Evolutionary conservation across 2,888 invertebrate genomes (phyloP).

Genomic region (Habroteleia sp.): DNA sequence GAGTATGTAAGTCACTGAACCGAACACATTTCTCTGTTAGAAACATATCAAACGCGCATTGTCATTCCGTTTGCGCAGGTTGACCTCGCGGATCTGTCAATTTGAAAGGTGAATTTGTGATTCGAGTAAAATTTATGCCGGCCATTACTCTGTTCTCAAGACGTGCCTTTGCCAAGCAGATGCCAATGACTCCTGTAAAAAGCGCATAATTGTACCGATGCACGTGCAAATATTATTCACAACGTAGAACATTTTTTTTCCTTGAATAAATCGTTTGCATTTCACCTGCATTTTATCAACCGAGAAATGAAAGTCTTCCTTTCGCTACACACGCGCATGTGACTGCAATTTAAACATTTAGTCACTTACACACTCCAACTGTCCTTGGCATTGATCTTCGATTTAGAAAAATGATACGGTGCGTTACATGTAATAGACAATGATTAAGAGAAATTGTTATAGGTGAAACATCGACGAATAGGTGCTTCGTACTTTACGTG

Average conservation of each 20-base stretch:
- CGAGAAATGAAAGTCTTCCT: slow-evolving; percentile 64
- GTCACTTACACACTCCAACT: slow-evolving; percentile 30
- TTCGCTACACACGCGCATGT: slow-evolving; percentile 55
- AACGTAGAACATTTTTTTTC: slow-evolving; percentile 27
- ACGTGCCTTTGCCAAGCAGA: slow-evolving; percentile 1
- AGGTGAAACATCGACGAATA: slow-evolving; percentile 15
- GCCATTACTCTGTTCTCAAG: slow-evolving; percentile 2
- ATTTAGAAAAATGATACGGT: slow-evolving; percentile 31
- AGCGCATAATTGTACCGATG: slow-evolving; percentile 22
- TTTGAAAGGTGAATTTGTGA: slow-evolving; percentile 27
- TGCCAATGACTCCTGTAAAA: slow-evolving; percentile 16
- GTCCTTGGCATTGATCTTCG: slow-evolving; percentile 62
- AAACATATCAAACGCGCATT: slow-evolving; percentile 46
- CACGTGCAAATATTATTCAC: slow-evolving; percentile 35
- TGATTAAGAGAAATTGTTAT: slow-evolving; percentile 38
- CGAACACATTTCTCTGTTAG: slow-evolving; percentile 51
- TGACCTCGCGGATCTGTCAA: slow-evolving; percentile 26
- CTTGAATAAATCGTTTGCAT: slow-evolving; percentile 52
- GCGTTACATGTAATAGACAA: slow-evolving; percentile 29
- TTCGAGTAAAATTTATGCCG: slow-evolving; percentile 11
- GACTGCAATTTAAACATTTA: slow-evolving; percentile 54
- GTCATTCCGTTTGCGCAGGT: slow-evolving; percentile 38
- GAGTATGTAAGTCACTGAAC: slow-evolving; percentile 37
- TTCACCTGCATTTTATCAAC: slow-evolving; percentile 60
- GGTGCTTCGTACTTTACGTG: not conserved